Percentiles rank a stretch among this genome's conserved stretches.
These are phyloP conservation scores for Harpalus rufipes DNA, from an alignment of 2,888 invertebrate species.

Conservation along the genomic window DNA sequence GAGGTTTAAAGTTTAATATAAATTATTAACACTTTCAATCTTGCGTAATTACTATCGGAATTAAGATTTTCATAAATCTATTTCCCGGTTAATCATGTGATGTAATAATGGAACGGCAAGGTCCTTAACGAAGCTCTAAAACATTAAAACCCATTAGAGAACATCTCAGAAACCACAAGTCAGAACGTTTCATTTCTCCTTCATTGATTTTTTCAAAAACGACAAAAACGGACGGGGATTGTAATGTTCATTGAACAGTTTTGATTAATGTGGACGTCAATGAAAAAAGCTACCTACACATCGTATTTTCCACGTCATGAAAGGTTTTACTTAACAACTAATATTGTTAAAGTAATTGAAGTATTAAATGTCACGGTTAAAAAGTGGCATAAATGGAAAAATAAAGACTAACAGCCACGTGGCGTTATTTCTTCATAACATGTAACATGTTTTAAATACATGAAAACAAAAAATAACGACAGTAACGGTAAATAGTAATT, in stretches of 20 bases:
- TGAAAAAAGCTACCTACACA: neutral
- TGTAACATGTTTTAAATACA: no score
- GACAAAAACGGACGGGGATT: constrained; percentile 16
- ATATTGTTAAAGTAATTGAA: no score
- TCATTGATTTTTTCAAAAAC: constrained; percentile 41
- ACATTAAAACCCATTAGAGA: constrained; percentile 44
- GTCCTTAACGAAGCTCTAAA: constrained; percentile 18
- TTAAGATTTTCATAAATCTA: constrained; percentile 24
- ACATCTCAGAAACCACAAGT: constrained; percentile 28
- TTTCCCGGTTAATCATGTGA: constrained; percentile 22
- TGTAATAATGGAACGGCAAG: constrained; percentile 17
- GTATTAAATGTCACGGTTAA: no score
- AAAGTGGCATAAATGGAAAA: no score
- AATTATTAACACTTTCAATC: constrained; percentile 11
- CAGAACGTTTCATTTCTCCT: constrained; percentile 27
- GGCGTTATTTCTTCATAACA: no score
- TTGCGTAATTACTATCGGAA: constrained; percentile 4
- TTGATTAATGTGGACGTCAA: constrained; percentile 13
- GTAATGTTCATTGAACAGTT: constrained; percentile 28
- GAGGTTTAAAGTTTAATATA: constrained; percentile 11
- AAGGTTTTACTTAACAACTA: constrained; percentile 1
- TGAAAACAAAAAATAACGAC: no score
- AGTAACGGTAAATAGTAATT: no score
- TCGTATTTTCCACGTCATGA: constrained; percentile 8
- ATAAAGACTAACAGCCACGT: no score